Percentiles rank a stretch among this genome's conserved stretches.
Evolutionary conservation across 2,797 vertebrate genomes (phyloP).

Genomic region (Helostoma temminkii): DNA sequence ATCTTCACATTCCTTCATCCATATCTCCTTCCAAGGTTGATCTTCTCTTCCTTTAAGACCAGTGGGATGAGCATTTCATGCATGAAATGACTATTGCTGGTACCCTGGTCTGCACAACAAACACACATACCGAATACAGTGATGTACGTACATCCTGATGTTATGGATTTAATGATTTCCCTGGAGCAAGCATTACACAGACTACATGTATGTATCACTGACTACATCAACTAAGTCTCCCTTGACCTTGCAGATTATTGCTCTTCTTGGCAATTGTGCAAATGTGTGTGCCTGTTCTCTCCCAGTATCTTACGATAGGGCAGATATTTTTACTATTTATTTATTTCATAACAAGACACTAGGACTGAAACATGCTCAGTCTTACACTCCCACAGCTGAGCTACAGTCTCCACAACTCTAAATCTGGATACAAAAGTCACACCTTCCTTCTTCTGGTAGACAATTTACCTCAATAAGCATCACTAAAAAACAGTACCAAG

Average conservation of each 20-base stretch:
- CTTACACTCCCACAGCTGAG: too few species aligned
- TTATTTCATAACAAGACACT: constrained; percentile 29
- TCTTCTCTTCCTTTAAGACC: constrained; percentile 69
- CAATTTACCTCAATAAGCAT: too few species aligned
- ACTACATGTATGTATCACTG: constrained; percentile 72
- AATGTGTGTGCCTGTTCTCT: not conserved
- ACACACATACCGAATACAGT: constrained; percentile 24
- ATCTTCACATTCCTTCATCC: constrained; percentile 44
- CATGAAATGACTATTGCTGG: constrained; percentile 71
- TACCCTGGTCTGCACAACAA: constrained; percentile 40
- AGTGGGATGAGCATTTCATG: constrained; percentile 74
- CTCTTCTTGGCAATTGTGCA: constrained; percentile 69
- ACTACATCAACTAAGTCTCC: constrained; percentile 60
- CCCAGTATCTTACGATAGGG: too few species aligned
- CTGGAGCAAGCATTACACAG: constrained; percentile 60
- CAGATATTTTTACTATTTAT: too few species aligned
- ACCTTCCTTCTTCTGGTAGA: too few species aligned
- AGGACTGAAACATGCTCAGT: too few species aligned
- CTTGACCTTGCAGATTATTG: constrained; percentile 83
- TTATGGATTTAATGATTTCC: constrained; percentile 83
- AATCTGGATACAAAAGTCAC: too few species aligned
- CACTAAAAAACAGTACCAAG: too few species aligned
- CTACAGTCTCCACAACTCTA: too few species aligned
- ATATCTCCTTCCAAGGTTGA: constrained; percentile 58
- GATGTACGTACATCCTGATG: constrained; percentile 63